Conservation (phyloP, 2,113 vertebrate genomes). For the Scatophagus argus region DNA sequence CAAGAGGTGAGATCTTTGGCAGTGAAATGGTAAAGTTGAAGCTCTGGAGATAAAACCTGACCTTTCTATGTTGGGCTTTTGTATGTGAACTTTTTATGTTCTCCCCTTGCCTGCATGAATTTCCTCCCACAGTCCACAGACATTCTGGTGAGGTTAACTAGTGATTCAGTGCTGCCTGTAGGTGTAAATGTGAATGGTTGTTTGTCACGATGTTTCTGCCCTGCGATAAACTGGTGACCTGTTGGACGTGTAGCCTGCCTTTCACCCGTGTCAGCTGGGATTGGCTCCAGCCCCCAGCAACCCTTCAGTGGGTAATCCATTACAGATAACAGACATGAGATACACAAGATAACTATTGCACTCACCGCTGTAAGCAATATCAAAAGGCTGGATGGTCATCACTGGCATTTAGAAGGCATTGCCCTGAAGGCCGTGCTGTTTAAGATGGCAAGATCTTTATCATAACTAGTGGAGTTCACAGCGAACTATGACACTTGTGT, state of each 20-base stretch:
- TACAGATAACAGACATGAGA: background rate
- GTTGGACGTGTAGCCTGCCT: background rate
- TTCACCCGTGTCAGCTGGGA: background rate
- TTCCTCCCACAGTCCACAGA: background rate
- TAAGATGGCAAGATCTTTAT: background rate
- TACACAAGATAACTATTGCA: background rate
- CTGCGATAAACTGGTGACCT: background rate
- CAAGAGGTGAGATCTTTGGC: too few species aligned
- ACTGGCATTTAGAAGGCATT: too few species aligned
- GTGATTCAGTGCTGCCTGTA: background rate
- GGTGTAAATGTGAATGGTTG: background rate
- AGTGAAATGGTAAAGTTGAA: too few species aligned
- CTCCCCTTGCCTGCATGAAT: background rate
- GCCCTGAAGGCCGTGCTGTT: background rate
- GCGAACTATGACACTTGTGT: too few species aligned
- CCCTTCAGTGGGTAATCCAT: background rate
- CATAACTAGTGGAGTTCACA: background rate
- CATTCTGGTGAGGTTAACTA: background rate
- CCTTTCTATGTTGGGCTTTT: too few species aligned
- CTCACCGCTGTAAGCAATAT: background rate
- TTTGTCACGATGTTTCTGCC: background rate
- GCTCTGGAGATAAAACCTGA: too few species aligned
- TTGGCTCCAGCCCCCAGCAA: background rate
- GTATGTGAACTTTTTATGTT: too few species aligned
- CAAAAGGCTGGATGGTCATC: background rate